Evolutionary conservation across 2,888 invertebrate species (phyloP), one percentile per base, ranked within the genome.

Genomic region (Lapara coniferarum): DNA sequence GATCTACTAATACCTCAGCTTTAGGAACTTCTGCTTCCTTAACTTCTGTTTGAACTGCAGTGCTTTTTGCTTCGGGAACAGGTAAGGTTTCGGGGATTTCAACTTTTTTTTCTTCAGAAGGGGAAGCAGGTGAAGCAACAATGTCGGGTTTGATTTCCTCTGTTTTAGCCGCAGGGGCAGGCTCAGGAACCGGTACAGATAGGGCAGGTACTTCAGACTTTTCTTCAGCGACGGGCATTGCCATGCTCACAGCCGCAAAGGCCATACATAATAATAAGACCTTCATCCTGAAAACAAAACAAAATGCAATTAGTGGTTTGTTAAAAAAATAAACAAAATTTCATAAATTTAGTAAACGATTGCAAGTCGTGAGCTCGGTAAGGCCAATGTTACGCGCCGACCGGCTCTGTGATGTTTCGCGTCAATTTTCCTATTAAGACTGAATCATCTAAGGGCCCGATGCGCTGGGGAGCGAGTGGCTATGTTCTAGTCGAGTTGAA

Each of bases 221-320:
- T 70, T 82, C 89, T 71, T 95, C 95, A 55, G 95, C 95, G 58
- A 96, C 89, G 67, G 96, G 96, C 94, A 95, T 95, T 55, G 95
- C 94, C 80, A 95, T 80, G 87, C 84, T 94, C 85, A 86, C 94
- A 85, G 88, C 94, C 85, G 94, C 93, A 80, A 95, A 89, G 85
- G 95, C 93, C 82, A 95, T 85, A 81, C 94, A 93, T 85, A 95
- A 83, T 82, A 96, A 80, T 86, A 96, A 91, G 84, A 95, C 89
- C 94, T 95, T 95, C 96, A 95, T 96, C 91, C 95, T 95, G 94
- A 74, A 93, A 93, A 86, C 79, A 83, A 79, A 83, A 86, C 8
- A 85, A 84, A 71, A 69, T 73, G 73, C 75, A 79, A 85, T 90
- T 88, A 91, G 88, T 84, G 85, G 85, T 87, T 80, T 81, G 77